Conservation (phyloP, 2,113 vertebrate genomes). For the Sinocyclocheilus maitianheensis region DNA sequence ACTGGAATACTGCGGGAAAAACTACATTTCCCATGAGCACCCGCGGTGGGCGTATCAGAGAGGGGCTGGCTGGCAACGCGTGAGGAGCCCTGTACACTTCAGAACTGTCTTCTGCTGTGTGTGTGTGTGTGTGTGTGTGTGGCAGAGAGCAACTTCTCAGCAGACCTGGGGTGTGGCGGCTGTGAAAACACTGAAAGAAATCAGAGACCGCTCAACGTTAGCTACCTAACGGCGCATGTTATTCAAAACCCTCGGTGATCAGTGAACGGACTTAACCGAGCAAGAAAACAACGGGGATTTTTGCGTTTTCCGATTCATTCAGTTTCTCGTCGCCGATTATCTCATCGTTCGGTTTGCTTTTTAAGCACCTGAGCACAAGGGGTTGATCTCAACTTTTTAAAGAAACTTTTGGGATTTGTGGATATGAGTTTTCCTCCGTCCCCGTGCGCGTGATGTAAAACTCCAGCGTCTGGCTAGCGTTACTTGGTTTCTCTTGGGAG, state of each 20-base stretch:
- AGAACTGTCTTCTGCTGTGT: constrained; percentile 44
- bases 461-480: neutral
- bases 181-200: constrained; percentile 62
- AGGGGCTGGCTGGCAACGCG: constrained; percentile 41
- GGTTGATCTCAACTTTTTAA: neutral
- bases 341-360: neutral
- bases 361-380: neutral
- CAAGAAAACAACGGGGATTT: neutral
- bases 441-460: constrained; percentile 49
- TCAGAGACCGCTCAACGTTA: constrained; percentile 54
- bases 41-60: constrained; percentile 57
- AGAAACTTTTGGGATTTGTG: constrained; percentile 33
- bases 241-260: neutral
- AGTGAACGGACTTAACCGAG: neutral
- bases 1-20: neutral
- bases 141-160: constrained; percentile 67
- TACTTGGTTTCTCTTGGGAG: constrained; percentile 34
- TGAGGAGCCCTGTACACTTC: constrained; percentile 33
- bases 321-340: neutral
- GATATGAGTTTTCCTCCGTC: neutral
- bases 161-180: constrained; percentile 75
- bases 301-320: neutral
- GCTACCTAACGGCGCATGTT: constrained; percentile 1
- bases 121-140: constrained; percentile 30
- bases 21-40: constrained; percentile 72